Evolutionary conservation across 2,797 vertebrate species (phyloP).

Genomic region (Naso thynnoides): DNA sequence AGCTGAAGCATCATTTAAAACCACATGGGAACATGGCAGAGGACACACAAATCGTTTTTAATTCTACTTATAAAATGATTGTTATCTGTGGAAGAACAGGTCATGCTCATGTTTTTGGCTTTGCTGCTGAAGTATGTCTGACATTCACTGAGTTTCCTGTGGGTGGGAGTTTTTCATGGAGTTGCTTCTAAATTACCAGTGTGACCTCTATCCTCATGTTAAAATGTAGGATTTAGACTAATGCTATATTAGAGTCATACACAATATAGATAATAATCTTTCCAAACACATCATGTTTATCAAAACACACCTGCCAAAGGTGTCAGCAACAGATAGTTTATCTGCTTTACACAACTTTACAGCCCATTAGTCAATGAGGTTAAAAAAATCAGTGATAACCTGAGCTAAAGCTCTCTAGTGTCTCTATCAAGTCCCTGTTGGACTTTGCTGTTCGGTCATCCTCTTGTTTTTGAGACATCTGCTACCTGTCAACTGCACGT

Average conservation of each 20-base stretch:
- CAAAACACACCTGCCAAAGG: not conserved
- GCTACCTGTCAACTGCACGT: slow-evolving; percentile 43
- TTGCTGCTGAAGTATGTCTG: not conserved
- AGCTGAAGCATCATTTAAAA: not conserved
- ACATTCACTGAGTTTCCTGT: not conserved
- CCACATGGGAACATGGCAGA: not conserved
- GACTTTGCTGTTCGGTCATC: slow-evolving; percentile 65
- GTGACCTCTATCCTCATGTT: not conserved
- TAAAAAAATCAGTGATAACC: slow-evolving; percentile 63
- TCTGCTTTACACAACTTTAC: slow-evolving; percentile 59
- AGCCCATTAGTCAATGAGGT: slow-evolving; percentile 36
- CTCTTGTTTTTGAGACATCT: slow-evolving; percentile 40
- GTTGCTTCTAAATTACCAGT: not conserved
- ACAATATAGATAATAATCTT: not conserved
- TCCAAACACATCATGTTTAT: slow-evolving; percentile 3
- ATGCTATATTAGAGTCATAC: not conserved
- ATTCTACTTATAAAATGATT: not conserved
- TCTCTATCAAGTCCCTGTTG: slow-evolving; percentile 52
- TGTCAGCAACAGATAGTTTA: slow-evolving; percentile 39
- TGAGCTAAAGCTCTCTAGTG: slow-evolving; percentile 1
- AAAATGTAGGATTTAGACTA: not conserved
- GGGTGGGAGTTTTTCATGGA: slow-evolving; percentile 1
- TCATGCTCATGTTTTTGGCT: slow-evolving; percentile 7
- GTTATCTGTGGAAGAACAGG: not conserved
- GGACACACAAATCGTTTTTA: not conserved